These are phyloP conservation scores for Eurosta solidaginis DNA, from an alignment of 1,140 invertebrate species.

Conservation along the genomic window DNA sequence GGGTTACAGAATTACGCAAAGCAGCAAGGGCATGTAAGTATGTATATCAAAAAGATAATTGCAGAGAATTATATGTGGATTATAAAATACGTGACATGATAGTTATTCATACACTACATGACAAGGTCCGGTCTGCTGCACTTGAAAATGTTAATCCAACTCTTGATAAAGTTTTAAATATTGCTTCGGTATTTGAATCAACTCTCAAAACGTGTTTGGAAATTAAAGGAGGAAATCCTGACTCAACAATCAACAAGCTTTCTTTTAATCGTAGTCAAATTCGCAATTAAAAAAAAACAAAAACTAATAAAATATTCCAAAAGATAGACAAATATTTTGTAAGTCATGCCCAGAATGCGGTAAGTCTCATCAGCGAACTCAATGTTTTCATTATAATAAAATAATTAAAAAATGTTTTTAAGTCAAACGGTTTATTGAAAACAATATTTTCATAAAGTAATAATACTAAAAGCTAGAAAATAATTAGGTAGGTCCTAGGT, in stretches of 20 bases:
- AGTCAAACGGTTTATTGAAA: too few species aligned
- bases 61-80: conserved; percentile 22
- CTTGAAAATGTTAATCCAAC: conserved; percentile 5
- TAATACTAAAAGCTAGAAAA: too few species aligned
- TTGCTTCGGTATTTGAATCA: neutral
- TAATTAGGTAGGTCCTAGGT: too few species aligned
- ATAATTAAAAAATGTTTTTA: too few species aligned
- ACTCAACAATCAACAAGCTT: neutral
- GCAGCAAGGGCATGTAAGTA: conserved; percentile 10
- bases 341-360: neutral
- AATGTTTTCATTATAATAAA: neutral
- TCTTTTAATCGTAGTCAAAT: neutral
- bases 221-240: too few species aligned
- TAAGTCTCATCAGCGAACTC: neutral
- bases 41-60: neutral
- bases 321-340: neutral
- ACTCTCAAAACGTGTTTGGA: neutral
- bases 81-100: conserved; percentile 16
- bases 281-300: too few species aligned
- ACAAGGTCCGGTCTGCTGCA: conserved; percentile 10
- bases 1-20: neutral
- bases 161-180: conserved; percentile 14
- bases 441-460: too few species aligned
- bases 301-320: neutral
- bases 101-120: conserved; percentile 22